These are phyloP conservation scores for Ploceus nigricollis DNA, from an alignment of 2,113 vertebrate species.

Conservation along the genomic window DNA sequence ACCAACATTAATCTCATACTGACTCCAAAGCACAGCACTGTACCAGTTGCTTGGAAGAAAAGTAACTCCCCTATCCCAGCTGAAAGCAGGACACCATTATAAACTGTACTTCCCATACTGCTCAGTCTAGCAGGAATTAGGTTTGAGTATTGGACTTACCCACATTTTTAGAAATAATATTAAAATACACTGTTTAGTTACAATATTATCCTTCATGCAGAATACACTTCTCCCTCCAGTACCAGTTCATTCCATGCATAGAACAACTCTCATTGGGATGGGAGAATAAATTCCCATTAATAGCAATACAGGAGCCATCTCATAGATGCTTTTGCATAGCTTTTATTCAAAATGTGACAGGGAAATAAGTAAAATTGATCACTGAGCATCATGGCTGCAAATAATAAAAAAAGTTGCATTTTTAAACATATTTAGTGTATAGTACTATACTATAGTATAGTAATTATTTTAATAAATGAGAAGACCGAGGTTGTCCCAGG, in stretches of 20 bases:
- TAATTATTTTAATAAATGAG: neutral
- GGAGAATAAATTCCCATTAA: neutral
- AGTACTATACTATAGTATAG: too few species aligned
- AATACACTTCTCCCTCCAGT: neutral
- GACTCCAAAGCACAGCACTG: neutral
- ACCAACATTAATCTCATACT: neutral
- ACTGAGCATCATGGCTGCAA: neutral
- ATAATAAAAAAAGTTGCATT: neutral
- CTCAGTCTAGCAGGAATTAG: neutral
- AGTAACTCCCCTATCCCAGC: neutral
- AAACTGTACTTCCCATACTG: neutral
- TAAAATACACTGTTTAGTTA: neutral
- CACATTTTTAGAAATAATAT: neutral
- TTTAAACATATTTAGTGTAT: neutral
- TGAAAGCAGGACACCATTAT: neutral
- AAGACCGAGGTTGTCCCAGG: neutral
- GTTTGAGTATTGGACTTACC: neutral
- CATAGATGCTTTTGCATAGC: neutral
- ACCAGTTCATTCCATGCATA: neutral
- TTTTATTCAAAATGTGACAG: neutral
- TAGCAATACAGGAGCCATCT: neutral
- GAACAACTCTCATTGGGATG: neutral
- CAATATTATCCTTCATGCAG: fast-evolving
- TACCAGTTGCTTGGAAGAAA: neutral
- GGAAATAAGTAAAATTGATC: neutral